Percentiles rank a stretch among this genome's conserved stretches.
Conservation (phyloP, 2,797 vertebrate species). For the Enoplosus armatus region DNA sequence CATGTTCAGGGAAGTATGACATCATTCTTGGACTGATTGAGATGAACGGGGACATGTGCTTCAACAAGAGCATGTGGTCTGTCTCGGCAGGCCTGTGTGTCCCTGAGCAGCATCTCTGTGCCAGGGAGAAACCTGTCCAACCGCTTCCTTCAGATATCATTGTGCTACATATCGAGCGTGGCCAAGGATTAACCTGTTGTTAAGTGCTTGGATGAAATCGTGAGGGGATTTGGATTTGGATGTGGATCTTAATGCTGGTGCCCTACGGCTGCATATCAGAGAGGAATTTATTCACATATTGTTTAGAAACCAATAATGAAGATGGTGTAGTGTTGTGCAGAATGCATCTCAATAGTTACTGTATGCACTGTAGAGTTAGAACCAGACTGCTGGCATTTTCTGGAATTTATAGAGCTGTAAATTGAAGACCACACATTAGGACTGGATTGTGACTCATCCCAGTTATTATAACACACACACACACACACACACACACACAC, state of each 20-base stretch:
- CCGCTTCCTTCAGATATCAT: slow-evolving; percentile 47
- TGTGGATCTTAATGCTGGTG: slow-evolving; percentile 4
- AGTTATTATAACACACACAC: slow-evolving; percentile 24
- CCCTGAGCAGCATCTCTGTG: slow-evolving; percentile 33
- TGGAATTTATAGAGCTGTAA: slow-evolving; percentile 61
- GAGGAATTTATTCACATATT: neutral
- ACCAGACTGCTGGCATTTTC: slow-evolving; percentile 38
- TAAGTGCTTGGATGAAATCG: slow-evolving; percentile 44
- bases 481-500: neutral
- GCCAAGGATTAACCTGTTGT: slow-evolving; percentile 37
- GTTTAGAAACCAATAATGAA: slow-evolving; percentile 5
- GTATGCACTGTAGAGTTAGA: slow-evolving; percentile 5
- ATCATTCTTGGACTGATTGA: slow-evolving; percentile 39
- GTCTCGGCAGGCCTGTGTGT: slow-evolving; percentile 35
- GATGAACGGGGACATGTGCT: slow-evolving; percentile 35
- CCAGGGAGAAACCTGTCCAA: slow-evolving; percentile 61
- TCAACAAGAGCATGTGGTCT: neutral
- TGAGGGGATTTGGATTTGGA: slow-evolving; percentile 26
- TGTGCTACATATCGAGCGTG: slow-evolving; percentile 41
- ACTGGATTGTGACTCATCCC: slow-evolving; percentile 48
- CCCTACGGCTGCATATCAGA: neutral
- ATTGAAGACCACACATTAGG: slow-evolving; percentile 50
- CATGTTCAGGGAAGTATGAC: slow-evolving; percentile 28
- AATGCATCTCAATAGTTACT: slow-evolving; percentile 7
- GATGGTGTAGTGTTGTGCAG: slow-evolving; percentile 2